A percentile compares a stretch with the other conserved stretches of the same genome.
Conservation (phyloP, 2,797 vertebrate genomes). For the Tapera naevia region DNA sequence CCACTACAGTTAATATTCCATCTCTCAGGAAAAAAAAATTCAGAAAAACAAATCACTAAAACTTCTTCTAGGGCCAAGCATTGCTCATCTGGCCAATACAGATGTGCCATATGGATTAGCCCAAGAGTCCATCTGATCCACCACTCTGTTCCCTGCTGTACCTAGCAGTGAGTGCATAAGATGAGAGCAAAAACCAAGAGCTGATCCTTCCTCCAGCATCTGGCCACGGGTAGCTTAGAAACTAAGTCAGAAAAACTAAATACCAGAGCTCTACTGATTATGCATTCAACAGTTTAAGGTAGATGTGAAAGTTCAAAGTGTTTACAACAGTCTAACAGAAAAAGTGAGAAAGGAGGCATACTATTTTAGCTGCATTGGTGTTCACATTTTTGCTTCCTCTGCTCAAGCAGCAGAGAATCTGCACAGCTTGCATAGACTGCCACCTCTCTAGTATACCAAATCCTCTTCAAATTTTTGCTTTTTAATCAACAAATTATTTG, state of each 20-base stretch:
- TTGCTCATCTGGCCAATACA: not conserved
- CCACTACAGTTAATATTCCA: not conserved
- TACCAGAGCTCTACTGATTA: not conserved
- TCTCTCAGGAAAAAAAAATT: too few relatives aligned
- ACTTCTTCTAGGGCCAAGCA: not conserved
- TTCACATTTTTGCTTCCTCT: not conserved
- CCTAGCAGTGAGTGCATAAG: fast-evolving
- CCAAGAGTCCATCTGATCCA: not conserved
- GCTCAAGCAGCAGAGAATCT: not conserved
- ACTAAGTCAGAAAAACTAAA: not conserved
- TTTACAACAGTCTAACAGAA: not conserved
- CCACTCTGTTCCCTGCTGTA: fast-evolving
- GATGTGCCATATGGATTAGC: not conserved
- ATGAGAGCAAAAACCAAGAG: not conserved
- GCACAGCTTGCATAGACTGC: not conserved
- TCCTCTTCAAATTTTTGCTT: constrained; percentile 13
- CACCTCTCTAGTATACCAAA: not conserved
- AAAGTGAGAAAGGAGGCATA: not conserved
- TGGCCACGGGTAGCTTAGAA: not conserved
- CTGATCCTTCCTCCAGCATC: not conserved
- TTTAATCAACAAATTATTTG: not conserved
- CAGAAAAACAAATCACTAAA: not conserved
- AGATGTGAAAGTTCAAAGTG: not conserved
- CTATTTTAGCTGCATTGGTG: not conserved
- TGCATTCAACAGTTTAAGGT: not conserved